phyloP scores from a whole-genome alignment of 2,113 vertebrate genomes.

The Sebastes schlegelii region DNA sequence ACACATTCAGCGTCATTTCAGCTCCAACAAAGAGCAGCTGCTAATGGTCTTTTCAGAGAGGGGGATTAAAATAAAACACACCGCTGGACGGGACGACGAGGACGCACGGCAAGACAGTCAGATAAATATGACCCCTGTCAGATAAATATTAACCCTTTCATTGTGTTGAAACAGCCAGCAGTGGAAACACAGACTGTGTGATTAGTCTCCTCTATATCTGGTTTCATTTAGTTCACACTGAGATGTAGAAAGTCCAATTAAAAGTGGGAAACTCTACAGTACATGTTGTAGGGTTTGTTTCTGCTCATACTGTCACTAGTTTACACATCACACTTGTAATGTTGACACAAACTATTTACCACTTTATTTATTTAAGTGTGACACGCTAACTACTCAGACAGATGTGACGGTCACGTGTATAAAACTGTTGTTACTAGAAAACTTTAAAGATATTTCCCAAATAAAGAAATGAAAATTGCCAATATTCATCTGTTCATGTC shows the following conservation, averaged over 20 bases:
- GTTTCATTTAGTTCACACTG: conserved; percentile 5
- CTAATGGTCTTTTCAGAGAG: conserved; percentile 58
- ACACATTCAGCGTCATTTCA: conserved; percentile 57
- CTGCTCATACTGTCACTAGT: no score
- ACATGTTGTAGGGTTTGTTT: no score
- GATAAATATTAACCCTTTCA: background rate
- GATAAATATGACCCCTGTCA: conserved; percentile 11
- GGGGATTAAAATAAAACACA: conserved; percentile 57
- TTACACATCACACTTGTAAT: no score
- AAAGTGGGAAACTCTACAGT: background rate
- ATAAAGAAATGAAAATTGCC: no score
- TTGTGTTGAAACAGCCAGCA: conserved; percentile 24
- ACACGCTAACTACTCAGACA: no score
- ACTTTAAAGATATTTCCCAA: no score
- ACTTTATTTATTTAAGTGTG: no score
- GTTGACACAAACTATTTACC: no score
- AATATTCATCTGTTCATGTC: no score
- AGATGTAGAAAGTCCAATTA: background rate
- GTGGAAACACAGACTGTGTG: conserved; percentile 16
- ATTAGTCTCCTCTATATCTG: background rate
- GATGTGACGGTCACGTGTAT: no score
- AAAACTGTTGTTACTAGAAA: no score
- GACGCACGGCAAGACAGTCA: background rate
- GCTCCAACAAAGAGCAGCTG: conserved; percentile 63
- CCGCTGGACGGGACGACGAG: conserved; percentile 18